A percentile compares a stretch with the other conserved stretches of the same genome.
Evolutionary conservation across 2,113 vertebrate genomes (phyloP).

Genomic region (Tursiops truncatus): DNA sequence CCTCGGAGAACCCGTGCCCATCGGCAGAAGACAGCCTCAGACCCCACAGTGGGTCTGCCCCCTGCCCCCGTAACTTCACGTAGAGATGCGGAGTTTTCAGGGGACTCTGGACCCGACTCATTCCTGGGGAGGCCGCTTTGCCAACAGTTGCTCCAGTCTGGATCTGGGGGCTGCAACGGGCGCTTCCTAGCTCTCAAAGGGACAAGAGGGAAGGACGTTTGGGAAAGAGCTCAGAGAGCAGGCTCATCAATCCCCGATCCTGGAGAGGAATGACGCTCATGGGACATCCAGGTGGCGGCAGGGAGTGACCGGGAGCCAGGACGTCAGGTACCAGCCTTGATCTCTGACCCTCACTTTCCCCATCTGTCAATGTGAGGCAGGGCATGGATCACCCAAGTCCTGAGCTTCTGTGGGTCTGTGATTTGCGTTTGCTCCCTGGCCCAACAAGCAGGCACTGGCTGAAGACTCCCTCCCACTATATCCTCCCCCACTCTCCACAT

Average conservation of each 20-base stretch:
- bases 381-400: background rate
- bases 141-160: background rate
- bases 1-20: background rate
- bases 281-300: background rate
- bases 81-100: background rate
- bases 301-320: background rate
- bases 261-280: background rate
- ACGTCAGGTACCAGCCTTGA: too few species aligned
- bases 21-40: conserved; percentile 24
- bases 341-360: background rate
- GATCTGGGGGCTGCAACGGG: too few species aligned
- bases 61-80: background rate
- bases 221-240: background rate
- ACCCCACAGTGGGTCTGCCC: background rate
- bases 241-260: background rate
- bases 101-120: background rate
- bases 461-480: background rate
- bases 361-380: background rate
- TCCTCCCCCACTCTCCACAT: background rate
- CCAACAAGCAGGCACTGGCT: background rate
- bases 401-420: background rate
- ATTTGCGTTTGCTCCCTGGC: background rate
- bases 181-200: background rate
- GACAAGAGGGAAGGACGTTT: background rate
- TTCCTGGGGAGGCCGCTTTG: background rate